phyloP scores from a whole-genome alignment of 1,140 invertebrate genomes.

The Heterodera carotae region DNA sequence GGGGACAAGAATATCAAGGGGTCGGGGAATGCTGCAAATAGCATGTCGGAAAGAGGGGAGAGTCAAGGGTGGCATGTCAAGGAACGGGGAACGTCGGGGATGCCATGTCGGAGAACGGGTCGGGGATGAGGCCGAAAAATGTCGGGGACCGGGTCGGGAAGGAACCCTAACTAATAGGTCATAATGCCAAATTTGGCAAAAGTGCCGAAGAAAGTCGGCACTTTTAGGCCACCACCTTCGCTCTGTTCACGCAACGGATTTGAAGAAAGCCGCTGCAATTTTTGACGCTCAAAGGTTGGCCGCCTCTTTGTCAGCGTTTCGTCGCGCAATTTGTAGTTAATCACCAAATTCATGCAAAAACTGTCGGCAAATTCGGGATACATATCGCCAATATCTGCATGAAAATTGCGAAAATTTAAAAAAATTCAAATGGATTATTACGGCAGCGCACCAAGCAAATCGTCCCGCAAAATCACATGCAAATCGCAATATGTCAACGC shows the following conservation, averaged over 20 bases:
- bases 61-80: no score
- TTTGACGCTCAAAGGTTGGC: slow-evolving; percentile 37
- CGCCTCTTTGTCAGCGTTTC: slow-evolving; percentile 68
- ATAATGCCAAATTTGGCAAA: no score
- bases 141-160: no score
- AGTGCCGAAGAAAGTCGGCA: no score
- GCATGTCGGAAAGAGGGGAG: no score
- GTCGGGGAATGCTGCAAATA: no score
- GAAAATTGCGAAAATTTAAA: neutral
- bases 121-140: no score
- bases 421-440: neutral
- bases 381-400: slow-evolving; percentile 80
- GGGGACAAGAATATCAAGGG: no score
- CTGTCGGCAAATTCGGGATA: slow-evolving; percentile 93
- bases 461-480: slow-evolving; percentile 92
- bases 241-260: slow-evolving; percentile 41
- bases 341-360: slow-evolving; percentile 87
- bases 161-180: no score
- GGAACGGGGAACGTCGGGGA: no score
- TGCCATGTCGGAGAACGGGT: no score
- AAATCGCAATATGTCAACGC: slow-evolving; percentile 98
- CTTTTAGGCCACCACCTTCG: slow-evolving; percentile 37
- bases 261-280: slow-evolving; percentile 7
- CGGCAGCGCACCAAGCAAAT: slow-evolving; percentile 74
- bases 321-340: slow-evolving; percentile 93